Conservation (phyloP, 2,113 vertebrate species). For the Tichodroma muraria region DNA sequence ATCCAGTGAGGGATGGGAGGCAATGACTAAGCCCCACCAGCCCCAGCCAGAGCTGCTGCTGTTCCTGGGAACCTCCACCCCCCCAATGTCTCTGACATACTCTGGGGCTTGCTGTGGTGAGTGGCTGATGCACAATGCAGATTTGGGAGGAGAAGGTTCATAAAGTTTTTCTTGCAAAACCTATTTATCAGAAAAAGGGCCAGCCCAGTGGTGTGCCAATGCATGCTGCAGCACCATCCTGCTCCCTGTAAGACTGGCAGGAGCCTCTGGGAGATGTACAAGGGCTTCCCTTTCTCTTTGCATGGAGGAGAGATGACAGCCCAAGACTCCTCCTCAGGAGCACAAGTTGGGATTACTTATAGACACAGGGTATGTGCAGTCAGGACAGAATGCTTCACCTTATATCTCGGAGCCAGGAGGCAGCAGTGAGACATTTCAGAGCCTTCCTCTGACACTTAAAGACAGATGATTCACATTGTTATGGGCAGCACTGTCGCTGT, state of each 20-base stretch:
- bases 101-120: neutral
- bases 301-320: neutral
- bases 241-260: neutral
- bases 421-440: neutral
- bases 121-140: neutral
- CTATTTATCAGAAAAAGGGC: neutral
- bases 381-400: neutral
- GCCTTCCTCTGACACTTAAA: neutral
- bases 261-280: neutral
- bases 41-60: neutral
- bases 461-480: neutral
- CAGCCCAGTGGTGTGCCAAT: fast-evolving
- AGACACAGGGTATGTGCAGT: neutral
- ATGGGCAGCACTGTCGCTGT: neutral
- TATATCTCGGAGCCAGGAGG: neutral
- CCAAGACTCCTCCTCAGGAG: neutral
- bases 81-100: fast-evolving
- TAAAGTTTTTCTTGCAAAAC: neutral
- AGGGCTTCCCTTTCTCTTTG: neutral
- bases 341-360: neutral
- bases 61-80: neutral
- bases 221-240: neutral
- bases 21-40: neutral
- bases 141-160: neutral
- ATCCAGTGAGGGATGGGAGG: neutral